Evolutionary conservation across 2,888 invertebrate genomes (phyloP), one percentile per base, ranked within the genome.

Genomic region (Amphiduros pacificus): DNA sequence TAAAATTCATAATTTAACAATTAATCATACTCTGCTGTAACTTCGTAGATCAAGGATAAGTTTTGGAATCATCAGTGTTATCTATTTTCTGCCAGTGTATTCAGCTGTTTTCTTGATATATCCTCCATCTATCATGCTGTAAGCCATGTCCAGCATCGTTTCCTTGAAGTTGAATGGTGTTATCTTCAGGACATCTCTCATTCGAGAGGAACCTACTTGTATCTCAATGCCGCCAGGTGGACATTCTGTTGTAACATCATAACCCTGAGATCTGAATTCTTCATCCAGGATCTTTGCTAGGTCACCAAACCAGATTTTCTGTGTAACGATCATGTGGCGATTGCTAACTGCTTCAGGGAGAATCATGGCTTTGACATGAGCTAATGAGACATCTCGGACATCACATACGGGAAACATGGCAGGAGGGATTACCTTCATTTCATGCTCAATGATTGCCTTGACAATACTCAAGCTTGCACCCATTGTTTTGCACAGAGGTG

Each of bases 71-170:
- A n/a, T n/a, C n/a, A n/a, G n/a, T n/a, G n/a, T n/a, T n/a, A n/a
- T n/a, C n/a, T n/a, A n/a, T n/a, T n/a, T n/a, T n/a, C n/a, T n/a
- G n/a, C n/a, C n/a, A n/a, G n/a, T n/a, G 67, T 72, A 75, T 60
- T 74, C 74, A 65, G 75, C 76, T 20, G 74, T 66, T 59, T 81
- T 81, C 68, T 82, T 82, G 5, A 84, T 76, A 52, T 85, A 76
- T 41, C 85, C 85, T 44, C 77, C 74, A 55, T 85, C 85, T 55
- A 86, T 84, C 66, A 86, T 74, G 53, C 82, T 81, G 71, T 85
- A 83, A 11, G 82, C 84, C 84, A 85, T 85, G n/a, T 44, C 44
- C 6, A 44, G 6, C 22, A 44, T 6, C n/a, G 44, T 9, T n/a
- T 44, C 22, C 20, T 44, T 44, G 4, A 44, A 20, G n/a, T 17